Evolutionary conservation across 2,113 vertebrate genomes (phyloP), one percentile per base, ranked within the genome.

Genomic region (Phrynosoma platyrhinos): DNA sequence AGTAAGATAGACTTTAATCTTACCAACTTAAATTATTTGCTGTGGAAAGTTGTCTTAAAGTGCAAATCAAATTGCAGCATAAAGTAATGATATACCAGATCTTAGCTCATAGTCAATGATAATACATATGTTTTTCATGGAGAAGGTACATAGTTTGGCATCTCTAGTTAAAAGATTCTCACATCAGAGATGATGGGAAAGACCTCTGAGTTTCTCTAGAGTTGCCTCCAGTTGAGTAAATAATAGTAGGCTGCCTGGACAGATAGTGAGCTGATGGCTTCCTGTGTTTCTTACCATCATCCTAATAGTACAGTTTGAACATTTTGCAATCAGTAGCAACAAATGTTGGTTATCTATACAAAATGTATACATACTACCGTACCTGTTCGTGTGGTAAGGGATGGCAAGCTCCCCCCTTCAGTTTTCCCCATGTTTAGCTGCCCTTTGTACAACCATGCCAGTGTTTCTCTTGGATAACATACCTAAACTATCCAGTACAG

Each of bases 401-500:
- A 4, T 7, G 40, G 80, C 62, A 82, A 82, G 72, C 90, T 94
- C 95, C 92, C 80, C 80, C 42, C 23, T 27, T 27, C 25, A 95
- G 94, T 92, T 47, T 47, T 4, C 47, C 47, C 62, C 32, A 3
- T 47, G 92, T 92, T 96, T 95, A 96, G 91, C 89, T 92, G 66
- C 93, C 93, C 1, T 7, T 95, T 90, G 94, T 94, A 94, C 90
- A 95, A 95, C 91, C 93, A 94, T 94, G 94, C 82, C 94, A 93
- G 90, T 14, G 75, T 93, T 93, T 93, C 94, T 91, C 93, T 95
- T 93, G 96, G 93, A 93, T 96, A 96, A 97, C 96, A 96, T 96
- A 94, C 95, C 95, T 96, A 97, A 97, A 97, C 95, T 92, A 71
- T 93, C 90, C 94, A 90, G 94, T 96, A 96, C 97, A 97, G 95